Evolutionary conservation across 2,888 invertebrate species (phyloP).

Genomic region (Drosophila mayaguana): DNA sequence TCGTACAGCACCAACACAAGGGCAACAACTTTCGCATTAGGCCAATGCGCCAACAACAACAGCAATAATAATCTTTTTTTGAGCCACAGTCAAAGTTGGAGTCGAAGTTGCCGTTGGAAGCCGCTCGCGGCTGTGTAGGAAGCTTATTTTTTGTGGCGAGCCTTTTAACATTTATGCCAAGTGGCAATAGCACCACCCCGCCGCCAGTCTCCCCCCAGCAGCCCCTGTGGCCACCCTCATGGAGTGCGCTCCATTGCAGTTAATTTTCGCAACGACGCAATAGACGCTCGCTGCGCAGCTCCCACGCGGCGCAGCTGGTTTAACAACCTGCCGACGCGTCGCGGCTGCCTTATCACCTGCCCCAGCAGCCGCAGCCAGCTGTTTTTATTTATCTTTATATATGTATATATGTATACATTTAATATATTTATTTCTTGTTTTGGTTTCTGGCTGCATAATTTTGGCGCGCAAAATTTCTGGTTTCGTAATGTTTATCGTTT

Average conservation of each 20-base stretch:
- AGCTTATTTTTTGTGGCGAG: conserved; percentile 60
- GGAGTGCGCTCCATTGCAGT: conserved; percentile 52
- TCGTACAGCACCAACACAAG: conserved; percentile 70
- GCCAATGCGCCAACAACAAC: conserved; percentile 50
- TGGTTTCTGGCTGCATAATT: conserved; percentile 35
- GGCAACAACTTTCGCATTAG: conserved; percentile 78
- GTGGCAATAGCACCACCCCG: conserved; percentile 13
- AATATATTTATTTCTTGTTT: conserved; percentile 50
- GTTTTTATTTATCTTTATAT: conserved; percentile 32
- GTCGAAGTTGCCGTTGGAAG: conserved; percentile 31
- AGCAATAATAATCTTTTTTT: conserved; percentile 2
- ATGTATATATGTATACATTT: conserved; percentile 9
- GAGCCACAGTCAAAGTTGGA: conserved; percentile 5
- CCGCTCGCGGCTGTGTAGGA: conserved; percentile 59
- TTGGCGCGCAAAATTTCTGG: conserved; percentile 60
- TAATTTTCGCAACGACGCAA: conserved; percentile 81
- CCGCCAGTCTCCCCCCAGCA: too few relatives aligned
- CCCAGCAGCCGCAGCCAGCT: conserved; percentile 44
- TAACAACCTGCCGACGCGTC: conserved; percentile 59
- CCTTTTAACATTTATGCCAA: conserved; percentile 74
- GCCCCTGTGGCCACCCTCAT: background rate
- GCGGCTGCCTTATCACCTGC: conserved; percentile 64
- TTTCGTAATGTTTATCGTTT: conserved; percentile 56
- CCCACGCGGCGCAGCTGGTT: conserved; percentile 77
- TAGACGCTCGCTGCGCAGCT: conserved; percentile 50